phyloP scores from a whole-genome alignment of 2,888 invertebrate genomes.

The Clepsis dumicolana region DNA sequence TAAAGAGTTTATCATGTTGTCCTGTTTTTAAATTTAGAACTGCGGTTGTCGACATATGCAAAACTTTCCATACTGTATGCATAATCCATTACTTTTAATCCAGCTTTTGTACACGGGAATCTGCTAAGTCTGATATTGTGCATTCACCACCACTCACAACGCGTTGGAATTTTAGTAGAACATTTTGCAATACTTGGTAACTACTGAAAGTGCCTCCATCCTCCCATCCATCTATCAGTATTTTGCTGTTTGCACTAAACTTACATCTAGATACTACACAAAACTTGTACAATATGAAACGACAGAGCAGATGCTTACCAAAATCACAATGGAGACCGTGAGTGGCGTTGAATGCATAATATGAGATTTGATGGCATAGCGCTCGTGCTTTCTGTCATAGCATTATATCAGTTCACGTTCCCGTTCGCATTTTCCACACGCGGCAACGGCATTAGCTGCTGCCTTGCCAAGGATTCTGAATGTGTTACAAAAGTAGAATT shows the following conservation, averaged over 20 bases:
- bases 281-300: neutral
- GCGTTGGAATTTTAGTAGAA: neutral
- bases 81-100: neutral
- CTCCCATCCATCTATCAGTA: neutral
- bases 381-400: neutral
- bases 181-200: too few species aligned
- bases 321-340: neutral
- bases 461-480: conserved; percentile 22
- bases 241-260: neutral
- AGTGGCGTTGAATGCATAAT: neutral
- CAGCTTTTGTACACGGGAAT: neutral
- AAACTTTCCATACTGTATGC: conserved; percentile 9
- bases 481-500: conserved; percentile 42
- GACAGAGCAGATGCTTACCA: neutral
- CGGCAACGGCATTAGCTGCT: conserved; percentile 2
- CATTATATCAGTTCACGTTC: neutral
- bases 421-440: neutral
- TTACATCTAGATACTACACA: neutral
- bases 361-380: conserved; percentile 2
- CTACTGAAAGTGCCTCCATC: neutral
- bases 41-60: conserved; percentile 18
- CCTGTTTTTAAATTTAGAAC: conserved; percentile 30
- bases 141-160: neutral
- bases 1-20: conserved; percentile 11
- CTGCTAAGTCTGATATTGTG: neutral